Base-by-base conservation (phyloP, 2,888 invertebrate genomes). In the Tetragonula carbonaria region DNA sequence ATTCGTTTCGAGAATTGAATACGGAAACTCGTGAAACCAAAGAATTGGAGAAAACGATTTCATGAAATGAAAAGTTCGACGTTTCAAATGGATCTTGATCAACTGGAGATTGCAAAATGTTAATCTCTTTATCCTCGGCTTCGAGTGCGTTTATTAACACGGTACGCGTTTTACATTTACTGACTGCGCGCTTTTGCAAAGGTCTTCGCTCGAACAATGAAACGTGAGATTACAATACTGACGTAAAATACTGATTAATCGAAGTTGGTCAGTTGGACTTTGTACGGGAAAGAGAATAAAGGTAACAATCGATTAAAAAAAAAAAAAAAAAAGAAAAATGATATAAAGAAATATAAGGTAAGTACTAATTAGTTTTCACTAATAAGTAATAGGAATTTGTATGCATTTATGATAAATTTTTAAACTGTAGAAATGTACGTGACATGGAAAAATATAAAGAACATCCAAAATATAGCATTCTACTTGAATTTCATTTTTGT, bases 121-220 rank as follows among this genome's bases (percentile, higher is more conserved):
- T 3, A 62, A 76, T 83, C 67, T 38, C 67, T 71, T 67, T 68
- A 55, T 53, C 45, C 21, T 28, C 28, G 14, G 21, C 4, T 68
- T 72, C 73, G 68, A 83, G 67, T 76, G 57, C 18, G 50, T 50
- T 75, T 51, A 50, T 33, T 33, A 33, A 33, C 45, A 8, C 13
- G 2, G 11, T 72, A 28, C 28, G 55, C 55, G 74, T 66, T 71
- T 82, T 62, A 71, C 66, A 80, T 82, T 80, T 82, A 75, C 59
- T 23, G 53, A 21, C 63, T n/a, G 57, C 21, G 18, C 28, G 28
- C 65, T 80, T 71, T 71, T 74, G 18, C 65, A 59, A 66, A 67
- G 66, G 74, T 77, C 71, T 65, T 66, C 71, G 51, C 18, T 78
- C 50, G 57, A 67, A 74, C 75, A 74, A 74, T 62, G 62, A 74